Evolutionary conservation across 1,140 invertebrate species (phyloP), one percentile per base, ranked within the genome.

Genomic region (Lordiphosa collinella): DNA sequence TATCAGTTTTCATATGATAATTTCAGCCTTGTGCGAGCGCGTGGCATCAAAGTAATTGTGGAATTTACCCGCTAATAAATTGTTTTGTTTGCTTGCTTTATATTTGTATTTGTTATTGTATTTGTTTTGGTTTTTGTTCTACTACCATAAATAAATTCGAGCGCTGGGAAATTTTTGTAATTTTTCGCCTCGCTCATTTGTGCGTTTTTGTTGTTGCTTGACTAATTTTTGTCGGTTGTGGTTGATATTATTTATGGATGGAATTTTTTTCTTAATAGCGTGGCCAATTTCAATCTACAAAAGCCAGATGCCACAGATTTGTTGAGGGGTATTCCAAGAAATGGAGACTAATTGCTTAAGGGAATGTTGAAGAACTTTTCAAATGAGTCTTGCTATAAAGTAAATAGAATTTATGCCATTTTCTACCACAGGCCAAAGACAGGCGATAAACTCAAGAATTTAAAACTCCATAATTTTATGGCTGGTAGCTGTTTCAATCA

Each of bases 11-110:
- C 54, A 41, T 49, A 64, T 51, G 67, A 65, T 72, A 73, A 67
- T 72, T 60, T 51, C 31, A 38, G 38, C 70, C 62, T 57, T 67
- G 62, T 50, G 25, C 31, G 36, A 46, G 16, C 69, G 60, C 59
- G 67, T 59, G 54, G 64, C 71, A 75, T 75, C 54, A 55, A 64
- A 60, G 56, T 75, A 75, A 68, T 65, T 54, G 66, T 50, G 71
- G 60, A 75, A 69, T 69, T 74, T 74, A 71, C 70, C 52, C 48
- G 50, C 60, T 58, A 43, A 52, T 52, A 52, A 67, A 73, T 66
- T 73, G 56, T 54, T 65, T 52, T 63, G 65, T 67, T 65, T 64
- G 63, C 37, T 16, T 59, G 44, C 49, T 18, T 35, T 13, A 32
- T 34, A 43, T 59, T 58, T 66, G 34, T 32, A 53, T 31, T 60